These are phyloP conservation scores for Apamea anceps DNA, from an alignment of 2,888 invertebrate species.

Conservation along the genomic window DNA sequence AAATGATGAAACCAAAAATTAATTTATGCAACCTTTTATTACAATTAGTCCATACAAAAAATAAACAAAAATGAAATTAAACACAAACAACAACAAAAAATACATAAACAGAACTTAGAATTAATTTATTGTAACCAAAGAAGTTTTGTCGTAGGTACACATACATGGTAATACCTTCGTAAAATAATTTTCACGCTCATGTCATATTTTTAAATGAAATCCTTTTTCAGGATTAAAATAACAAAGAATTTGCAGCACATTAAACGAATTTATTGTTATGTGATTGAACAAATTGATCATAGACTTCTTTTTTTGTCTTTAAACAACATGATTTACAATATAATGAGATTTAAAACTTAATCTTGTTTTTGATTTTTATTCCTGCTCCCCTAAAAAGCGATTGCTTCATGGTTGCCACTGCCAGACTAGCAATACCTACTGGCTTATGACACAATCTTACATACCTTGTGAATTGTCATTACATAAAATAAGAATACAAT, in stretches of 20 bases:
- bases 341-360: conserved; percentile 5
- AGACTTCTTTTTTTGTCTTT: neutral
- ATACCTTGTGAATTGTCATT: neutral
- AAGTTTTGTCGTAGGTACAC: neutral
- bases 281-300: neutral
- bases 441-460: neutral
- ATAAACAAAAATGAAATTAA: conserved; percentile 54
- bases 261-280: neutral
- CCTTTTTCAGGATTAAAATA: neutral
- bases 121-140: conserved; percentile 1
- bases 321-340: conserved; percentile 9
- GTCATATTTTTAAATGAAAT: neutral
- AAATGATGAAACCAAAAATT: conserved; percentile 67
- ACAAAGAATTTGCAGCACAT: neutral
- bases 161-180: neutral
- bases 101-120: conserved; percentile 33
- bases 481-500: neutral
- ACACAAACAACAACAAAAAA: conserved; percentile 57
- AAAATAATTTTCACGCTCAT: neutral
- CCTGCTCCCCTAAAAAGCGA: neutral
- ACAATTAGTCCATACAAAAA: conserved; percentile 55
- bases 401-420: neutral
- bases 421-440: neutral
- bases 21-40: conserved; percentile 72
- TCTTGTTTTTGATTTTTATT: conserved; percentile 11